Evolutionary conservation across 2,113 vertebrate genomes (phyloP).

Genomic region (Protomyctophum bolini): DNA sequence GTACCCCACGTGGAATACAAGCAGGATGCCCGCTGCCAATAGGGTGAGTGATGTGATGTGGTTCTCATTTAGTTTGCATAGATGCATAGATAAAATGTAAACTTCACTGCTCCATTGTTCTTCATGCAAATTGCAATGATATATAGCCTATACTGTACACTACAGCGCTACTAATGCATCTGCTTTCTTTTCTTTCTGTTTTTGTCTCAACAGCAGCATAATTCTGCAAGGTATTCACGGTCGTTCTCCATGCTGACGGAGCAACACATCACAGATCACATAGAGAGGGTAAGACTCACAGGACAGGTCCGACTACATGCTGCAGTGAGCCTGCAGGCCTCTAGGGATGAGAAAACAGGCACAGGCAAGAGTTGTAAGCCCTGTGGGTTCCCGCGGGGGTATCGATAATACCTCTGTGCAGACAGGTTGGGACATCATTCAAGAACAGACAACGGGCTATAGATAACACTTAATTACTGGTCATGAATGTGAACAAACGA

Average conservation of each 20-base stretch:
- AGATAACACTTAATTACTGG: too few species aligned
- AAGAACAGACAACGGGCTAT: too few species aligned
- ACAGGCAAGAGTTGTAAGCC: too few species aligned
- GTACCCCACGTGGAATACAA: conserved; percentile 15
- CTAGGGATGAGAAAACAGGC: too few species aligned
- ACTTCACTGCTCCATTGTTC: neutral
- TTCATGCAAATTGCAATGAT: neutral
- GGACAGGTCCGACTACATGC: too few species aligned
- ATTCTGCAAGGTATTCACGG: neutral
- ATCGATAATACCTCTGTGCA: too few species aligned
- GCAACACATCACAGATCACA: conserved; percentile 19
- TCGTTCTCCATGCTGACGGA: neutral
- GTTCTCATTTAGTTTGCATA: neutral
- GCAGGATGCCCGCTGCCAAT: neutral
- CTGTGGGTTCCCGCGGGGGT: too few species aligned
- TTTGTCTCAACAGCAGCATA: conserved; percentile 45
- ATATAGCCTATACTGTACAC: neutral
- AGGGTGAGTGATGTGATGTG: conserved; percentile 36
- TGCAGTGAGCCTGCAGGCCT: too few species aligned
- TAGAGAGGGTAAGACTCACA: conserved; percentile 55
- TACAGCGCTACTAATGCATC: neutral
- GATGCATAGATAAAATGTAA: conserved; percentile 7
- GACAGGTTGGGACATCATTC: too few species aligned
- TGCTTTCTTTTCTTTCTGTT: neutral
- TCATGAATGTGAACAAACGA: too few species aligned